Percentiles rank a stretch among this genome's conserved stretches.
These are phyloP conservation scores for Drosophila seclusa DNA, from an alignment of 2,888 invertebrate genomes.

Conservation along the genomic window DNA sequence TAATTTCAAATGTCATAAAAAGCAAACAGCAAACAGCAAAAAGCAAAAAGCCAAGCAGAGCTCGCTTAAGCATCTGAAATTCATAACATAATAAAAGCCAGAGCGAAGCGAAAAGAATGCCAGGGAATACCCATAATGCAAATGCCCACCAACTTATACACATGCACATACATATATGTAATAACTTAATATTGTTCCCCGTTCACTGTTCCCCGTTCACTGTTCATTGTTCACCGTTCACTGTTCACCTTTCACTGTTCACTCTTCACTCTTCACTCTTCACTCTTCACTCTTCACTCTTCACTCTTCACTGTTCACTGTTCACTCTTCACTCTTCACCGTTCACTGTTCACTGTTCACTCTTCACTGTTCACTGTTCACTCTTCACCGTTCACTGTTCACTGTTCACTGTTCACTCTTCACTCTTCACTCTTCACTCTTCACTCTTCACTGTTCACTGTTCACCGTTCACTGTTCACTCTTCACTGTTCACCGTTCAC, in stretches of 20 bases:
- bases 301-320: not conserved
- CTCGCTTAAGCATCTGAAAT: slow-evolving; percentile 36
- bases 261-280: too few species aligned
- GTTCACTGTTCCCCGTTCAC: too few species aligned
- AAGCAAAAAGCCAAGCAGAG: slow-evolving; percentile 36
- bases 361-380: too few species aligned
- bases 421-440: not conserved
- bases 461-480: not conserved
- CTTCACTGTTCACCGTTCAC: too few species aligned
- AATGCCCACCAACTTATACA: not conserved
- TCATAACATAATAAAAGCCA: slow-evolving; percentile 12
- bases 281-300: too few species aligned
- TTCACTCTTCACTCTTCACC: too few species aligned
- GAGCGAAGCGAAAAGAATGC: not conserved
- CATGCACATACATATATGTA: not conserved
- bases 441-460: too few species aligned
- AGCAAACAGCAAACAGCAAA: too few species aligned
- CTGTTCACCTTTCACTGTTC: not conserved
- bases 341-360: not conserved
- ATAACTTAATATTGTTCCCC: not conserved
- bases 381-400: too few species aligned
- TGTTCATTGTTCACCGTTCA: not conserved
- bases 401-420: not conserved
- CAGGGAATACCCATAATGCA: slow-evolving; percentile 10
- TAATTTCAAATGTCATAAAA: slow-evolving; percentile 65